Conservation (phyloP, 2,797 vertebrate species). For the Chelonia mydas region DNA sequence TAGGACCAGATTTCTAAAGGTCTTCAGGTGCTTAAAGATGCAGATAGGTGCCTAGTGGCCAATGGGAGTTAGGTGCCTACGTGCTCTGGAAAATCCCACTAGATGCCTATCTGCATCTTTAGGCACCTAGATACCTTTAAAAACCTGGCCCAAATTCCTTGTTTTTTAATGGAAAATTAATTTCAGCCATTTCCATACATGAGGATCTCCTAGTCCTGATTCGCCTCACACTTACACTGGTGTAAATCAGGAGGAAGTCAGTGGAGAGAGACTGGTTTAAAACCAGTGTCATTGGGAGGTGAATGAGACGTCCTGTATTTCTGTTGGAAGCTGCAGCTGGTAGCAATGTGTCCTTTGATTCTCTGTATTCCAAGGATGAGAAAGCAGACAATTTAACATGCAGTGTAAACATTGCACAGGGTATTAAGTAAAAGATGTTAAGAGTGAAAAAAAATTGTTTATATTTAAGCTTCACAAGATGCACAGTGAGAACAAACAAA, state of each 20-base stretch:
- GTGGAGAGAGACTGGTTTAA: neutral
- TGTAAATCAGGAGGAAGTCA: neutral
- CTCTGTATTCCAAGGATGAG: neutral
- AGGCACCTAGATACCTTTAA: neutral
- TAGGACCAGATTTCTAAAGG: neutral
- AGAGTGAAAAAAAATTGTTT: neutral
- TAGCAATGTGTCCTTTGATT: neutral
- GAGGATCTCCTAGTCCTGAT: neutral
- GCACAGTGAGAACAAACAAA: accelerated
- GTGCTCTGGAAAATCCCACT: neutral
- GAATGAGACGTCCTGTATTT: neutral
- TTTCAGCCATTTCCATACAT: neutral
- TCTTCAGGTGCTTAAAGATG: accelerated
- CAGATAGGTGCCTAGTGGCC: neutral
- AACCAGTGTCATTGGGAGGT: neutral
- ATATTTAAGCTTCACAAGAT: neutral
- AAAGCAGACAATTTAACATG: neutral
- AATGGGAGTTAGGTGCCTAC: neutral
- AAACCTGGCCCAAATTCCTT: neutral
- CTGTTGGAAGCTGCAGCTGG: neutral
- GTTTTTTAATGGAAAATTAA: neutral
- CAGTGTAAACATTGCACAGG: neutral
- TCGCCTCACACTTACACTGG: accelerated
- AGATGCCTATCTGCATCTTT: neutral
- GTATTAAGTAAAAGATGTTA: neutral